Evolutionary conservation across 2,113 vertebrate species (phyloP).

Genomic region (Serilophus lunatus): DNA sequence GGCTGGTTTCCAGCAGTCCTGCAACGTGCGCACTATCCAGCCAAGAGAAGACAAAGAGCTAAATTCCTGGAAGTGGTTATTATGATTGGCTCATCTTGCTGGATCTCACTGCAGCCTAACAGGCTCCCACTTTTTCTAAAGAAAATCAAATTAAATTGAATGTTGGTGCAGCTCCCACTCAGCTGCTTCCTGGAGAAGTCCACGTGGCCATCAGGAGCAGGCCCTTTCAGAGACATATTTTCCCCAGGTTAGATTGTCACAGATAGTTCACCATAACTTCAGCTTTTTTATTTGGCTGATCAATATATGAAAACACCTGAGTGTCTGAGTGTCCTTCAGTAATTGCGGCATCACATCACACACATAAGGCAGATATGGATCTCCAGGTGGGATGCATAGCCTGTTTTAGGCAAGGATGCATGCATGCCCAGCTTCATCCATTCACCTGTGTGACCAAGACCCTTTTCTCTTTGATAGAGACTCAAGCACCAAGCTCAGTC

Average conservation of each 20-base stretch:
- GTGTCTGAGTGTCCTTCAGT: not conserved
- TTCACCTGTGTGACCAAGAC: not conserved
- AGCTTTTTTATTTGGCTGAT: not conserved
- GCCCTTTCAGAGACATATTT: not conserved
- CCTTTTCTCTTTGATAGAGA: not conserved
- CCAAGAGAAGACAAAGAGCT: not conserved
- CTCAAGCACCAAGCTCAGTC: not conserved
- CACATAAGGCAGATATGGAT: not conserved
- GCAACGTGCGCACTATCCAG: not conserved
- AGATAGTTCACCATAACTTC: not conserved
- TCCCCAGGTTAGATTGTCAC: not conserved
- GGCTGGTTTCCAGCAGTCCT: not conserved
- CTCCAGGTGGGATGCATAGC: not conserved
- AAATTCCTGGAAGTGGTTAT: slow-evolving; percentile 18
- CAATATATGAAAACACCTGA: not conserved
- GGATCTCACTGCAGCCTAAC: not conserved
- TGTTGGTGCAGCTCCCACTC: not conserved
- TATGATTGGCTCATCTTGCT: not conserved
- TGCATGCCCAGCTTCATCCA: not conserved
- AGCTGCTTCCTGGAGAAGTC: not conserved
- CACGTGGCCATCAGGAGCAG: not conserved
- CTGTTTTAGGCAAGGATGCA: not conserved
- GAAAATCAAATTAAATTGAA: not conserved
- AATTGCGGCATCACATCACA: not conserved
- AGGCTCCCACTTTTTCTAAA: not conserved